phyloP scores from a whole-genome alignment of 2,888 invertebrate species.

The Tineola bisselliella region DNA sequence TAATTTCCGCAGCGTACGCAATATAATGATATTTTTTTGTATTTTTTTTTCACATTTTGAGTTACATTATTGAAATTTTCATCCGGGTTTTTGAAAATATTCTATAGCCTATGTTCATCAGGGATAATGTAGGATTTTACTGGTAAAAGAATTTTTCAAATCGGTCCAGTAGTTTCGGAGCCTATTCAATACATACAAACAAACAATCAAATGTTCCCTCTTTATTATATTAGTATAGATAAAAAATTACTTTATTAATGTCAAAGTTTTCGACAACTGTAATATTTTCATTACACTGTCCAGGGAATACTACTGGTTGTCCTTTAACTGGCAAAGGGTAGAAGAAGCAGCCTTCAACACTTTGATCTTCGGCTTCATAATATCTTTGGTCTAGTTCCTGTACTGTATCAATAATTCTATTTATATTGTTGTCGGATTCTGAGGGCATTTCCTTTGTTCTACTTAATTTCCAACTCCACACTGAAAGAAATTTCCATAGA shows the following conservation, averaged over 20 bases:
- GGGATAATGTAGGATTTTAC: no score
- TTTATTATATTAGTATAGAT: background rate
- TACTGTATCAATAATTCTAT: slow-evolving; percentile 24
- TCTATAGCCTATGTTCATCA: no score
- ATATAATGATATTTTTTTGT: no score
- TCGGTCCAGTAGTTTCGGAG: no score
- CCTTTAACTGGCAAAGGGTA: slow-evolving; percentile 35
- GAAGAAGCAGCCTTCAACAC: slow-evolving; percentile 41
- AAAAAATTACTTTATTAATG: slow-evolving; percentile 24
- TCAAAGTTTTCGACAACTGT: slow-evolving; percentile 29
- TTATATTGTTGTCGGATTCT: slow-evolving; percentile 25
- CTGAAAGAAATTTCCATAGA: slow-evolving; percentile 30
- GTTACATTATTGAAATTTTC: no score
- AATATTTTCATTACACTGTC: slow-evolving; percentile 32
- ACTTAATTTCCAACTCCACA: slow-evolving; percentile 47
- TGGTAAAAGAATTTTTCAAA: no score
- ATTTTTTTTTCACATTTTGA: no score
- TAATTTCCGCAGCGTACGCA: no score
- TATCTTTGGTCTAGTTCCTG: slow-evolving; percentile 32
- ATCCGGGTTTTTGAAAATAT: no score
- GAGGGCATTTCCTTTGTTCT: slow-evolving; percentile 28
- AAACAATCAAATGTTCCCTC: background rate
- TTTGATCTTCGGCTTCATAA: slow-evolving; percentile 30
- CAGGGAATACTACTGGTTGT: slow-evolving; percentile 38
- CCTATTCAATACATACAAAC: no score